Percentiles rank a stretch among this genome's conserved stretches.
Evolutionary conservation across 2,888 invertebrate genomes (phyloP).

Genomic region (Heliconius sara): DNA sequence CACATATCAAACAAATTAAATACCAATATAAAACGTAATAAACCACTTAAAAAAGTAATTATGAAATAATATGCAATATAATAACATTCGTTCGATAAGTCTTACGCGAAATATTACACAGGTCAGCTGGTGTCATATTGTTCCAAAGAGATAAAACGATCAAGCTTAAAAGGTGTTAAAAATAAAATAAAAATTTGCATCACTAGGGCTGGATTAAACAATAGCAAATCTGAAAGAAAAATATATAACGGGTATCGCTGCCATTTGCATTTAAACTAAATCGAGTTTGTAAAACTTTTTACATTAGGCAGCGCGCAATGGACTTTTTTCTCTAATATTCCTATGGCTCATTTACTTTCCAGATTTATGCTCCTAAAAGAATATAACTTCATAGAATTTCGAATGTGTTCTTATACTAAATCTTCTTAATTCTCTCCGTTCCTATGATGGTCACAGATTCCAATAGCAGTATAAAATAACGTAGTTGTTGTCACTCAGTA

Average conservation of each 20-base stretch:
- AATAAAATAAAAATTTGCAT: neutral
- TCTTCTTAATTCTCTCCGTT: neutral
- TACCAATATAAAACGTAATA: no score
- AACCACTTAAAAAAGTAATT: neutral
- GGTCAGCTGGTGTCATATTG: slow-evolving; percentile 9
- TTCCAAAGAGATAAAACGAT: neutral
- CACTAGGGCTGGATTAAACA: neutral
- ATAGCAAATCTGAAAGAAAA: slow-evolving; percentile 34
- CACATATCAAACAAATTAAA: neutral
- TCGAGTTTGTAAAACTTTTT: slow-evolving; percentile 67
- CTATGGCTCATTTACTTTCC: slow-evolving; percentile 16
- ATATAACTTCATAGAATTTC: neutral
- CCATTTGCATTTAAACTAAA: slow-evolving; percentile 70
- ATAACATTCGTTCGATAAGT: slow-evolving; percentile 3
- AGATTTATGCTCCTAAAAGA: neutral
- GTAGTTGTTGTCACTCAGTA: neutral
- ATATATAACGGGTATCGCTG: slow-evolving; percentile 30
- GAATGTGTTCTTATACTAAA: neutral
- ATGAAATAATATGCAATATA: neutral
- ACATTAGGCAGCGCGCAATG: slow-evolving; percentile 64
- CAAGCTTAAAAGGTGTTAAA: neutral
- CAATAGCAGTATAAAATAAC: neutral
- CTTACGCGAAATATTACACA: neutral
- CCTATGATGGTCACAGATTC: neutral
- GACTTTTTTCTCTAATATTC: slow-evolving; percentile 57